These are phyloP conservation scores for Hippoglossus stenolepis DNA, from an alignment of 2,113 vertebrate species.

Conservation along the genomic window DNA sequence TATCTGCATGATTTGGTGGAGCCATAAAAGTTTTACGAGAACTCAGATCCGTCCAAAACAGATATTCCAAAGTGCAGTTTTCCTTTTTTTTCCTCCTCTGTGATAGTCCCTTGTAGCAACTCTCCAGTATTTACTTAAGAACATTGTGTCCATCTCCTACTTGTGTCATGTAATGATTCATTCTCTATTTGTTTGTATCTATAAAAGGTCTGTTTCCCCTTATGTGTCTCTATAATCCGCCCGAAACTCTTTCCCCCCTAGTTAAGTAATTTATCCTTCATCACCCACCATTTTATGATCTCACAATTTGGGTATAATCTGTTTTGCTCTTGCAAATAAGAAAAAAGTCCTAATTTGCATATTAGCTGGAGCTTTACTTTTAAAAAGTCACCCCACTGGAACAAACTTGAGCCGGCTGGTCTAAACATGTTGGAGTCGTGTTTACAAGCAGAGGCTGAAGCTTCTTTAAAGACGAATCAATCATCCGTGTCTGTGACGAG, in stretches of 20 bases:
- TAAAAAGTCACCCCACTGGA: conserved; percentile 28
- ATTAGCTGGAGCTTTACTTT: conserved; percentile 48
- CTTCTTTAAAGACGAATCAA: conserved; percentile 37
- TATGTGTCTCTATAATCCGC: background rate
- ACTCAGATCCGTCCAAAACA: conserved; percentile 4
- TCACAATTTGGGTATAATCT: conserved; percentile 42
- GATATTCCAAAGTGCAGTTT: conserved; percentile 2
- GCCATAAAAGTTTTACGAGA: conserved; percentile 20
- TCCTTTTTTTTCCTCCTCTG: conserved; percentile 37
- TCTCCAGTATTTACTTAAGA: conserved; percentile 64
- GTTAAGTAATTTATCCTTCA: background rate
- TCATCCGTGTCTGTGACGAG: conserved; percentile 28
- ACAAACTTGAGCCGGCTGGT: conserved; percentile 26
- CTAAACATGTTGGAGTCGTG: background rate
- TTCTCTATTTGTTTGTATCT: background rate
- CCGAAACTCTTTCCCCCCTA: background rate
- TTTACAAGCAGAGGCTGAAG: conserved; percentile 39
- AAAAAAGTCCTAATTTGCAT: conserved; percentile 48
- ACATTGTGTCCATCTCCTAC: conserved; percentile 56
- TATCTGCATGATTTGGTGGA: conserved; percentile 11
- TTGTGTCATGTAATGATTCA: conserved; percentile 50
- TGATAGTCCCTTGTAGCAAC: conserved; percentile 74
- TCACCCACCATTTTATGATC: conserved; percentile 7
- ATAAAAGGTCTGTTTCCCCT: background rate
- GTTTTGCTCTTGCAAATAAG: conserved; percentile 34